Conservation (phyloP, 2,888 invertebrate species). For the Epistrophe eligans region DNA sequence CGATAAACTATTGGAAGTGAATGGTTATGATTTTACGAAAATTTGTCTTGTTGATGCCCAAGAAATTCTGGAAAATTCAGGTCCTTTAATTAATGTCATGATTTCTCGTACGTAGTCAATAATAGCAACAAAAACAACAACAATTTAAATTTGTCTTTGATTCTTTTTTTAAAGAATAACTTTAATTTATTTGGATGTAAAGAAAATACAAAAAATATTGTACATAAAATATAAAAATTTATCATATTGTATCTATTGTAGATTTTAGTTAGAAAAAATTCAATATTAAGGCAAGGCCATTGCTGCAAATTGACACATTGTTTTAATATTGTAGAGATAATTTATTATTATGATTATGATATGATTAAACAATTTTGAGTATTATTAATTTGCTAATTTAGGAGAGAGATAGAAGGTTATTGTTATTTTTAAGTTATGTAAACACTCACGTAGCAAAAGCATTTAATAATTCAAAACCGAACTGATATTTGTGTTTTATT, state of each 20-base stretch:
- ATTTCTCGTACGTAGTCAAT: conserved; percentile 81
- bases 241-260: conserved; percentile 4
- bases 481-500: conserved; percentile 1
- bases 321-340: background rate
- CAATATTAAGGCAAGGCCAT: background rate
- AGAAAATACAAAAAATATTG: background rate
- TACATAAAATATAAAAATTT: background rate
- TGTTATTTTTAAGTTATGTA: conserved; percentile 1
- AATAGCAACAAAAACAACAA: background rate
- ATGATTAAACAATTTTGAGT: background rate
- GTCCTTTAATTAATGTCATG: conserved; percentile 82
- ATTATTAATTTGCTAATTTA: background rate
- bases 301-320: background rate
- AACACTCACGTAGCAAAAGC: background rate
- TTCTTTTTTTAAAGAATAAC: background rate
- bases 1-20: conserved; percentile 82
- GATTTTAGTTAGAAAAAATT: conserved; percentile 13
- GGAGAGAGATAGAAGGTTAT: background rate
- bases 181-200: background rate
- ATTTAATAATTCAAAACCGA: conserved; percentile 1
- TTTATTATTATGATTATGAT: background rate
- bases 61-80: conserved; percentile 80
- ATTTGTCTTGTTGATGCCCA: conserved; percentile 80
- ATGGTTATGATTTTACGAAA: conserved; percentile 82
- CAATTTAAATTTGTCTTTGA: background rate